Evolutionary conservation across 2,113 vertebrate species (phyloP).

Genomic region (Engraulis encrasicolus): DNA sequence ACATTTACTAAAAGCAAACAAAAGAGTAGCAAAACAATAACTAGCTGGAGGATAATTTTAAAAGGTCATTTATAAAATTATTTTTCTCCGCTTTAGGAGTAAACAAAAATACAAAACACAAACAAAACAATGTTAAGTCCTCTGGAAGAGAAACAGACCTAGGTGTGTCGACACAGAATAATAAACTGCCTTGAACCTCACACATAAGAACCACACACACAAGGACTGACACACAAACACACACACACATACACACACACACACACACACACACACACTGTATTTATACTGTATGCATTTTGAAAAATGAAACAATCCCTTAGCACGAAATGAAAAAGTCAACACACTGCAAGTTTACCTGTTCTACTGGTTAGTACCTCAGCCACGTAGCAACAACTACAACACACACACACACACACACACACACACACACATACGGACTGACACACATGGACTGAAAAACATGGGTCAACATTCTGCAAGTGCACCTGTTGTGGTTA

Average conservation of each 20-base stretch:
- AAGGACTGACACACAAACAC: too few relatives aligned
- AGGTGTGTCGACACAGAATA: background rate
- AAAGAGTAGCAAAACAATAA: too few relatives aligned
- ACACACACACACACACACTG: too few relatives aligned
- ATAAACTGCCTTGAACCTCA: background rate
- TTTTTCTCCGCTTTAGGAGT: background rate
- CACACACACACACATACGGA: too few relatives aligned
- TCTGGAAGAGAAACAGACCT: background rate
- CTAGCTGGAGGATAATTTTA: background rate
- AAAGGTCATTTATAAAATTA: background rate
- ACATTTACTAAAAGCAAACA: too few relatives aligned
- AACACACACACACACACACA: too few relatives aligned
- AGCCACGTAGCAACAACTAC: constrained; percentile 24
- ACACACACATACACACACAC: too few relatives aligned
- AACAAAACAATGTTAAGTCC: background rate
- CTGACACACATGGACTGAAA: background rate
- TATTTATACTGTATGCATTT: background rate
- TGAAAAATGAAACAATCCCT: background rate
- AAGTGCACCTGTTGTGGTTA: background rate
- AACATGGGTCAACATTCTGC: too few relatives aligned
- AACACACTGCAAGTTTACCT: background rate
- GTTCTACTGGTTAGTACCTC: background rate
- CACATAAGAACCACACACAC: background rate
- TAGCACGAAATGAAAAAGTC: background rate
- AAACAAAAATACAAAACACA: background rate